A percentile compares a stretch with the other conserved stretches of the same genome.
Evolutionary conservation across 37 sponge, comb jelly and placozoan species (phyloP).

Genomic region (Oopsacas minuta): DNA sequence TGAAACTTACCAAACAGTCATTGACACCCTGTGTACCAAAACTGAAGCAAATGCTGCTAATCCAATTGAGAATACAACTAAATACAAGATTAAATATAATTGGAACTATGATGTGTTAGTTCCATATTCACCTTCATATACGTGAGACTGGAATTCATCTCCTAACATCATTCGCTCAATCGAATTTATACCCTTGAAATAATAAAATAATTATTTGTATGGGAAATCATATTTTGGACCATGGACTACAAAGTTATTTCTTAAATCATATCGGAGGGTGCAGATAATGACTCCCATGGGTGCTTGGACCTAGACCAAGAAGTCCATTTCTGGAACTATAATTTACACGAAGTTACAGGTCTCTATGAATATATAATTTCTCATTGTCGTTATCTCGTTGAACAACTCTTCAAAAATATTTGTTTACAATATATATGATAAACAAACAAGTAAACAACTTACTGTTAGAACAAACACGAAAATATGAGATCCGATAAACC

Average conservation of each 20-base stretch:
- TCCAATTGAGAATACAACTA: not conserved
- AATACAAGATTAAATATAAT: not conserved
- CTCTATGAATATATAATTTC: too few relatives aligned
- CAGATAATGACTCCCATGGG: too few relatives aligned
- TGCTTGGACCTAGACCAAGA: too few relatives aligned
- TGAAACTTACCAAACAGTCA: not conserved
- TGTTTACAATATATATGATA: too few relatives aligned
- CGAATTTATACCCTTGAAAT: not conserved
- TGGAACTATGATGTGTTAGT: not conserved
- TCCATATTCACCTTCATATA: constrained; percentile 13
- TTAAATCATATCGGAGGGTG: too few relatives aligned
- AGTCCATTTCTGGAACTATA: too few relatives aligned
- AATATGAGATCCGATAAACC: not conserved
- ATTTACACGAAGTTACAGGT: too few relatives aligned
- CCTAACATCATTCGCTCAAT: constrained; percentile 11
- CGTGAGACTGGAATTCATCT: constrained; percentile 1
- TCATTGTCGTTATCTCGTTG: too few relatives aligned
- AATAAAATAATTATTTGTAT: not conserved
- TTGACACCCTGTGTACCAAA: not conserved
- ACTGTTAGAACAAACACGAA: not conserved
- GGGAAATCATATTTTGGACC: too few relatives aligned
- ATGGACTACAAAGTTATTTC: too few relatives aligned
- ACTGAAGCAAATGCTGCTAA: not conserved
- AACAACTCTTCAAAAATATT: too few relatives aligned
- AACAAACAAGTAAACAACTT: not conserved